Base-by-base conservation (phyloP, 2,888 invertebrate species). In the Cataglyphis rosenhaueri region DNA sequence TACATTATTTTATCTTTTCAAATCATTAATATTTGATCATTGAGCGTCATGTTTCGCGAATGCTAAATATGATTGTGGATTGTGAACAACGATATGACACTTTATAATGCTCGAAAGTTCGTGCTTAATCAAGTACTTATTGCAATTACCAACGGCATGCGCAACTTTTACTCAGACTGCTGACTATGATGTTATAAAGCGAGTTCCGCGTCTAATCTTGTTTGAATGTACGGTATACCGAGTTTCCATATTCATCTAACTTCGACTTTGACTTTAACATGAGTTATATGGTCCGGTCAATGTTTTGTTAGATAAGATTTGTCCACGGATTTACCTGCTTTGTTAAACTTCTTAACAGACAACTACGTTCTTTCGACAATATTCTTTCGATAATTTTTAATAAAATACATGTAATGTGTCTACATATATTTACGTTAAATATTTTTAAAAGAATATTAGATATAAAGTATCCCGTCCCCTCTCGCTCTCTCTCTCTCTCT, bases 191-290 rank as follows among this genome's bases (percentile, higher is more conserved):
- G 76, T 70, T 83, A 59, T 71, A 74, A 81, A 82, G 76, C 81
- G 41, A 64, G 70, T 73, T 78, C 73, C 32, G 15, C 79, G 78
- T 68, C 81, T 86, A 87, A 89, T 74, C 82, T 84, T 41, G 83
- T 84, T 84, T 78, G 62, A 61, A 65, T 76, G 55, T 59, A 66
- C 64, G 78, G 52, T 83, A 48, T 61, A 38, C 86, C 78, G 84
- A 84, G 87, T 81, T 87, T 86, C 86, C 84, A 87, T 87, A 88
- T 86, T 88, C 87, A 87, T 84, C 81, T 85, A 75, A 84, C 68
- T 86, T 84, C 70, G 82, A 83, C 87, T 84, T 87, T 87, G 84
- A 84, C 87, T 88, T 83, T 52, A 76, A 41, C 59, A 41, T 29
- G 73, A 44, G 48, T 38, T 62, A 48, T 59, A 76, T 41, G 68